phyloP scores from a whole-genome alignment of 2,888 invertebrate species.

The Trichogramma dendrolimi region DNA sequence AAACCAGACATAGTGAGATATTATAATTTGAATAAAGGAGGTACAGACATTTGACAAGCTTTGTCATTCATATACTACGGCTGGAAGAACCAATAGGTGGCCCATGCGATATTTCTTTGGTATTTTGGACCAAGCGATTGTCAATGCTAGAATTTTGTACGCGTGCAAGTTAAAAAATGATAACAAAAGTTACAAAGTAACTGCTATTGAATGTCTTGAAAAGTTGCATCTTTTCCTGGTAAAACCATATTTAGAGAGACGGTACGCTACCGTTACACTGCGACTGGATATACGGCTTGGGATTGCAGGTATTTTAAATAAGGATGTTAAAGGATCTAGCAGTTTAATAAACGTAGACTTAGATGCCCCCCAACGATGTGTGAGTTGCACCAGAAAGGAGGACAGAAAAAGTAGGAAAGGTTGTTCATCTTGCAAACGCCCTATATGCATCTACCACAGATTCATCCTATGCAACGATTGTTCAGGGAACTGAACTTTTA shows the following conservation, averaged over 20 bases:
- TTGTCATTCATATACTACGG: slow-evolving; percentile 25
- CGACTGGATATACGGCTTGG: background rate
- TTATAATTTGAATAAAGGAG: slow-evolving; percentile 33
- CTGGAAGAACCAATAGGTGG: slow-evolving; percentile 29
- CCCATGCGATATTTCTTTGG: slow-evolving; percentile 28
- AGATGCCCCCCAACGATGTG: too few relatives aligned
- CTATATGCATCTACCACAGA: too few relatives aligned
- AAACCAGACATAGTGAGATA: slow-evolving; percentile 29
- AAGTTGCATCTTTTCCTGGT: background rate
- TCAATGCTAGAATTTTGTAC: slow-evolving; percentile 14
- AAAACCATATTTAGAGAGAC: background rate
- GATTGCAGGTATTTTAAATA: slow-evolving; percentile 3
- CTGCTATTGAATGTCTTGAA: slow-evolving; percentile 4
- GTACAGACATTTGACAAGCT: too few relatives aligned
- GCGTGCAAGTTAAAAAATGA: background rate
- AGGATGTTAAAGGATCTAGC: too few relatives aligned
- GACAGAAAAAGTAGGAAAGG: too few relatives aligned
- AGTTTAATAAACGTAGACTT: too few relatives aligned
- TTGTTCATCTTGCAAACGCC: too few relatives aligned
- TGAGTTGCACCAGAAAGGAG: too few relatives aligned
- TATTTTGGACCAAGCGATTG: slow-evolving; percentile 18
- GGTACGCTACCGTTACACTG: background rate
- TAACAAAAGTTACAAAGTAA: background rate
- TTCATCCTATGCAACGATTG: too few relatives aligned
- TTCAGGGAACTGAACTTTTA: too few relatives aligned